Percentiles rank a stretch among this genome's conserved stretches.
These are phyloP conservation scores for Stichopus chloronotus DNA, from an alignment of 35 echinoderm and acorn worm genomes.

Conservation along the genomic window DNA sequence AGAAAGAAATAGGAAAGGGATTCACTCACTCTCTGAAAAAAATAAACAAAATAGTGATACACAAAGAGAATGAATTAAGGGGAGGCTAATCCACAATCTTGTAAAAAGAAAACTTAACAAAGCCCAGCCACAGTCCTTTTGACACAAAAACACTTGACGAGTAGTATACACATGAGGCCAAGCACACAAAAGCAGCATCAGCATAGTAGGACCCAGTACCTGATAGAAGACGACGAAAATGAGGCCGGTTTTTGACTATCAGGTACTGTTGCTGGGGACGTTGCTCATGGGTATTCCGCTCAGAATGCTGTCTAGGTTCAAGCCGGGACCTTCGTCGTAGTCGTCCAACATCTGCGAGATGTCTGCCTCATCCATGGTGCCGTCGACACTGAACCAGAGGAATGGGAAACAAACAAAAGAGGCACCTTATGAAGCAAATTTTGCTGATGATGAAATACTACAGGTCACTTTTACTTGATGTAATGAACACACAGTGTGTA, in stretches of 20 bases:
- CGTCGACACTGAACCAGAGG: conserved; percentile 20
- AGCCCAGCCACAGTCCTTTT: not conserved
- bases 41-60: not conserved
- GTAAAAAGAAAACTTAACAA: not conserved
- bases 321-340: conserved; percentile 34
- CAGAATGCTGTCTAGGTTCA: conserved; percentile 47
- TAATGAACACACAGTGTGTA: too few relatives aligned
- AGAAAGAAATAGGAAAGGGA: too few relatives aligned
- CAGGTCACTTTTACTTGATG: too few relatives aligned
- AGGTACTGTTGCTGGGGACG: conserved; percentile 26
- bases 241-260: not conserved
- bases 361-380: conserved; percentile 38
- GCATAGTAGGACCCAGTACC: not conserved
- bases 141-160: not conserved
- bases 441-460: too few relatives aligned
- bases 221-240: too few relatives aligned
- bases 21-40: not conserved
- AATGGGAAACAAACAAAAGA: not conserved
- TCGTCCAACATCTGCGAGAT: conserved; percentile 62
- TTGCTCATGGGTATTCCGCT: conserved; percentile 29
- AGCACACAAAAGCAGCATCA: not conserved
- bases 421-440: not conserved
- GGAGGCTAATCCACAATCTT: not conserved
- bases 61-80: not conserved
- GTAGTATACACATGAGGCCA: not conserved